Conservation (phyloP, 2,797 vertebrate genomes). For the Rhadinocentrus ornatus region DNA sequence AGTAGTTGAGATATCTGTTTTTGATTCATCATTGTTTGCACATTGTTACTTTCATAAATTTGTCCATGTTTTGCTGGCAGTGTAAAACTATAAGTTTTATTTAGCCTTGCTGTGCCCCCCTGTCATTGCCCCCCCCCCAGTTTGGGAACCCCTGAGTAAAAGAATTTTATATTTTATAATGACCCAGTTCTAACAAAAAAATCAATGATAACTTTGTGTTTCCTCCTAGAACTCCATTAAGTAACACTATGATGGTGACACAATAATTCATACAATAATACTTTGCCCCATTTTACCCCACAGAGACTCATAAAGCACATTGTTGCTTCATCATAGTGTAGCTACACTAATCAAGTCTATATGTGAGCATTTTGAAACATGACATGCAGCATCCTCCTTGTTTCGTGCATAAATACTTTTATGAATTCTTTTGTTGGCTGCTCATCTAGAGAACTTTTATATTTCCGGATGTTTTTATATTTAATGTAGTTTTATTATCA, state of each 20-base stretch:
- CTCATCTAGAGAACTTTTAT: conserved; percentile 10
- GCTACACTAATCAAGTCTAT: conserved; percentile 43
- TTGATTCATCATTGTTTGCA: too few species aligned
- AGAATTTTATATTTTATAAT: too few species aligned
- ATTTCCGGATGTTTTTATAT: conserved; percentile 34
- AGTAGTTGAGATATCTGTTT: too few species aligned
- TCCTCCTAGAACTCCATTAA: conserved; percentile 24
- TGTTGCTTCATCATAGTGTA: conserved; percentile 43
- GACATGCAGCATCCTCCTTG: conserved; percentile 24
- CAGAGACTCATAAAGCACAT: conserved; percentile 39
- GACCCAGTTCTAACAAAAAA: conserved; percentile 71
- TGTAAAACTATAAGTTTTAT: too few species aligned
- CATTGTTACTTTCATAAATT: too few species aligned
- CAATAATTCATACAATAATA: conserved; percentile 27
- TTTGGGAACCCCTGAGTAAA: too few species aligned
- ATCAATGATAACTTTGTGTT: conserved; percentile 50
- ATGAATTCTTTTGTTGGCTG: conserved; percentile 34
- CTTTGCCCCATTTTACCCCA: background rate
- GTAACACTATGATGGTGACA: conserved; percentile 56
- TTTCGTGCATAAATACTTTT: conserved; percentile 8
- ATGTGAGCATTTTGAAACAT: conserved; percentile 45
- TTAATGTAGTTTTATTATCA: conserved; percentile 25
- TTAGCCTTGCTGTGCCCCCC: too few species aligned
- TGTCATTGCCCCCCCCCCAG: too few species aligned
- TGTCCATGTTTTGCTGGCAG: too few species aligned